Base-by-base conservation (phyloP, 2,888 invertebrate species). In the Dolichomitus sp. region DNA sequence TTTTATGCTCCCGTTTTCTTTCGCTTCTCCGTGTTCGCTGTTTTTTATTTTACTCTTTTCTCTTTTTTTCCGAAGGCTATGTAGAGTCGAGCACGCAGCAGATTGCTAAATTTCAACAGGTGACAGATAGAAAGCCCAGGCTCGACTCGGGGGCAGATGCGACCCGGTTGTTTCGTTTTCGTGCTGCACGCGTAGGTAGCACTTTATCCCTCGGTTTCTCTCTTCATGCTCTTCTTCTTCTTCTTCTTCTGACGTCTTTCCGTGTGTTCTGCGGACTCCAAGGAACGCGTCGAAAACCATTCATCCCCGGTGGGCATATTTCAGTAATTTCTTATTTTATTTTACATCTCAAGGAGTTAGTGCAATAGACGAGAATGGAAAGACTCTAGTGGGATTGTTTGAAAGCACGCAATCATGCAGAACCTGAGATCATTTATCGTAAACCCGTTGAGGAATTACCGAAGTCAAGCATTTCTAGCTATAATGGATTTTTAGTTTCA, bases 101-200 rank as follows among this genome's bases (percentile, higher is more conserved):
- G 91, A 91, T 92, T 91, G 91, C 89, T 87, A 90, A 92, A 90
- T 92, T 91, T 89, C 90, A 92, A 92, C 92, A 92, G 92, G 92
- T 93, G 92, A 93, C 92, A 91, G 92, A 92, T 92, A 91, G 90
- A 83, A 80, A 79, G 73, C 83, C 80, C 86, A 85, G 82, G 85
- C 75, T 69, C 63, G 45, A 80, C 68, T 74, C 69, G 81, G 80
- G 87, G 85, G 88, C 90, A 91, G 90, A 90, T 90, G 91, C 88
- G 87, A 87, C 84, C 80, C 87, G 80, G 81, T 84, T 80, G 68
- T 69, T 80, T 84, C 75, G 61, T 80, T 80, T 84, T 68, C 69
- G 76, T 70, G 63, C 66, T 76, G 45, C 70, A 54, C 79, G 77
- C 72, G 59, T 65, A 75, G 37, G 68, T 78, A 79, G 70, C 77